These are phyloP conservation scores for Drosophila nigromelanica DNA, from an alignment of 1,140 invertebrate genomes.

Conservation along the genomic window DNA sequence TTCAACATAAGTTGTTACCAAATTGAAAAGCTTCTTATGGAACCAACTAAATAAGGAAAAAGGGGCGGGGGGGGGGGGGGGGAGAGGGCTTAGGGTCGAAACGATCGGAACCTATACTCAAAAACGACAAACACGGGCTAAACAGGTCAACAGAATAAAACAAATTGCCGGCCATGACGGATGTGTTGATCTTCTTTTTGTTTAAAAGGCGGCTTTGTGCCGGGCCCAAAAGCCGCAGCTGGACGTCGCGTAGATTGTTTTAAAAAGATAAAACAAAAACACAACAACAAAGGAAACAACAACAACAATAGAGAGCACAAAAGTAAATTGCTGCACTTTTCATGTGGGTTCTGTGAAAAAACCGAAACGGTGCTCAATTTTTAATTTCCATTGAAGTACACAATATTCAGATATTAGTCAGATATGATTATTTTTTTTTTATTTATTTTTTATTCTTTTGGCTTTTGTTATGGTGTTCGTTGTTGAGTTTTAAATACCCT, in stretches of 20 bases:
- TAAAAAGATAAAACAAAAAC: conserved; percentile 36
- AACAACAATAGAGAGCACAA: conserved; percentile 19
- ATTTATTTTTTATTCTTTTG: not conserved
- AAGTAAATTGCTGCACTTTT: conserved; percentile 26
- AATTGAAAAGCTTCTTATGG: conserved; percentile 4
- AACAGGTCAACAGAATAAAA: conserved; percentile 34
- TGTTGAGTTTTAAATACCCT: not conserved
- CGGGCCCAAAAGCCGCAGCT: conserved; percentile 10
- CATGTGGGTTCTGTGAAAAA: conserved; percentile 5
- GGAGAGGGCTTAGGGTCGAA: no score
- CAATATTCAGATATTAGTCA: conserved; percentile 9
- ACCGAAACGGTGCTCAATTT: conserved; percentile 4
- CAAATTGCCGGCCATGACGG: conserved; percentile 66
- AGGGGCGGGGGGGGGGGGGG: not conserved
- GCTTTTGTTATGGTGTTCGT: not conserved
- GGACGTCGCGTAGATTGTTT: conserved; percentile 40
- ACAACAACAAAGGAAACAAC: not conserved
- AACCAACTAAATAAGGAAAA: not conserved
- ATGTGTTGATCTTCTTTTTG: conserved; percentile 54
- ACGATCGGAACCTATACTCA: no score
- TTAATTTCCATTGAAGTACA: conserved; percentile 26
- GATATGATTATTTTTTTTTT: conserved; percentile 23
- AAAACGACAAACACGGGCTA: not conserved
- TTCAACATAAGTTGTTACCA: not conserved
- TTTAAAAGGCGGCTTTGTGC: conserved; percentile 23